phyloP scores from a whole-genome alignment of 2,797 vertebrate genomes.

The Astyanax mexicanus region DNA sequence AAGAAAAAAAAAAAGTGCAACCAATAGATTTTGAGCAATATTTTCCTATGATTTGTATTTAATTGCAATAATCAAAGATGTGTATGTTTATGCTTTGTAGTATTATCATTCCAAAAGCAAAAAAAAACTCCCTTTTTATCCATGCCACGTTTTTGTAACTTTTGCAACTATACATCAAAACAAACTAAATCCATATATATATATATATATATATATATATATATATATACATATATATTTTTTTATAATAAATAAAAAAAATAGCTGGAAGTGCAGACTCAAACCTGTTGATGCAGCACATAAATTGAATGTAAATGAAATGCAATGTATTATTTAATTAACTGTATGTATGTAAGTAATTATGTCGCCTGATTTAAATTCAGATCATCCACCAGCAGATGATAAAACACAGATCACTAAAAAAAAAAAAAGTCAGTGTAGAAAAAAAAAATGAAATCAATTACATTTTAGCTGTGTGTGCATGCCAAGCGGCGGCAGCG shows the following conservation, averaged over 20 bases:
- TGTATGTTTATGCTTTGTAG: background rate
- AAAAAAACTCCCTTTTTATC: background rate
- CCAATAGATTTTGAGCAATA: no score
- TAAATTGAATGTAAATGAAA: no score
- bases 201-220: no score
- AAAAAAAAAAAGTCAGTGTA: background rate
- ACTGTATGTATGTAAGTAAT: background rate
- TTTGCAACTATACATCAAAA: background rate
- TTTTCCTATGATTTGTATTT: no score
- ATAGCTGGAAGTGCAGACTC: no score
- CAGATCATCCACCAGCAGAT: background rate
- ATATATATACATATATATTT: no score
- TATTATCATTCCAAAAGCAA: background rate
- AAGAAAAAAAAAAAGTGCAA: no score
- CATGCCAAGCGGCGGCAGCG: slow-evolving; percentile 2
- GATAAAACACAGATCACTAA: background rate
- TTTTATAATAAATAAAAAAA: no score
- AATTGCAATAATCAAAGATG: background rate
- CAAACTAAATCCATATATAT: no score
- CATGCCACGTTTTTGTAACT: background rate
- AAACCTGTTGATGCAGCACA: no score
- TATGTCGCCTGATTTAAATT: background rate
- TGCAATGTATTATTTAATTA: no score
- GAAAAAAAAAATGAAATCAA: background rate
- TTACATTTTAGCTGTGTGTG: slow-evolving; percentile 18